Conservation (phyloP, 2,113 vertebrate genomes). For the Chitala chitala region DNA sequence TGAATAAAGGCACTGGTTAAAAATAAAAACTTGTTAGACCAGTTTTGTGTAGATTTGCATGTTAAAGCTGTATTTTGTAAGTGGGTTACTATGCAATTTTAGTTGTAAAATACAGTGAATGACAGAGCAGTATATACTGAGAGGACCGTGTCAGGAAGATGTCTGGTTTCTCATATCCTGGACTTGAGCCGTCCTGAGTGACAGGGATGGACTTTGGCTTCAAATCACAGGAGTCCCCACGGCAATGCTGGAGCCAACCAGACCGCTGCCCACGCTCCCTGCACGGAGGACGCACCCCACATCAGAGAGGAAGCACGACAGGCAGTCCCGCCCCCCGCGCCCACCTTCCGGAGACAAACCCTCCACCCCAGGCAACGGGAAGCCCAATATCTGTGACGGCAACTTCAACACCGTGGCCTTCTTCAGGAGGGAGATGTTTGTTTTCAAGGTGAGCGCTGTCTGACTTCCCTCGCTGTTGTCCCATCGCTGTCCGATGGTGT, state of each 20-base stretch:
- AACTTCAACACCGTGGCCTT: constrained; percentile 96
- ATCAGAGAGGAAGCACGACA: constrained; percentile 80
- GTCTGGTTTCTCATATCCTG: not conserved
- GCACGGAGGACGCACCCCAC: constrained; percentile 81
- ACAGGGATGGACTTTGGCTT: not conserved
- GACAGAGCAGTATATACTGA: no score
- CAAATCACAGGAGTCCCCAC: constrained; percentile 76
- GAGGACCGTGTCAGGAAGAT: no score
- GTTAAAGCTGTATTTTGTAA: no score
- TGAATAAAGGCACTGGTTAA: no score
- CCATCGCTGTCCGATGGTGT: not conserved
- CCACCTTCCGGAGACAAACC: constrained; percentile 81
- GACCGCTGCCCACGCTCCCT: constrained; percentile 87
- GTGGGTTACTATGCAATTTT: no score
- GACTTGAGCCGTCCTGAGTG: not conserved
- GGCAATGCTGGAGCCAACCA: constrained; percentile 87
- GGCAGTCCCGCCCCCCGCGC: constrained; percentile 75
- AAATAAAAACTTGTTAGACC: no score
- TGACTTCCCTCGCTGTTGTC: not conserved
- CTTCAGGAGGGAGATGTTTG: constrained; percentile 96
- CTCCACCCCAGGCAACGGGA: constrained; percentile 72
- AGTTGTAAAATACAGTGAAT: no score
- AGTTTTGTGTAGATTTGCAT: no score
- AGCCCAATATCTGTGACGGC: constrained; percentile 95
- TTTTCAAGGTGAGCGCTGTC: constrained; percentile 81